Base-by-base conservation (phyloP, 30 jellyfish, hydroid and myxozoan species). In the Cassiopea andromeda region DNA sequence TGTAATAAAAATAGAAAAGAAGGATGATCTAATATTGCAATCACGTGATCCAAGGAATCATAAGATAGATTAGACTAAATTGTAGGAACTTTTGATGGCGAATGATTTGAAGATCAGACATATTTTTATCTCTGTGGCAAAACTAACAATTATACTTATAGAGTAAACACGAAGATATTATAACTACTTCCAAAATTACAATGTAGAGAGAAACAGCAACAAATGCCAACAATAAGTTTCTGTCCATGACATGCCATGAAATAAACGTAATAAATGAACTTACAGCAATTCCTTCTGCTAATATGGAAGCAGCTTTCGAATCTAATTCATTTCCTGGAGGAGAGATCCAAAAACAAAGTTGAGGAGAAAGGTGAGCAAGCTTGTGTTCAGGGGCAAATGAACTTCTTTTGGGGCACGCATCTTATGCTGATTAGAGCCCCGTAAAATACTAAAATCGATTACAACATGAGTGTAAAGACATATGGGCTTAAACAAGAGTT, bases 311-410 rank as follows among this genome's bases (percentile, higher is more conserved):
- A 9, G 94, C 90, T 76, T 87, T 82, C 67, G 97, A 80, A 58
- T 93, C 98, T 19, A 93, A 78, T 71, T 87, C 86, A 76, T 93
- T 93, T 73, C 97, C 98, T 93, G 59, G 17, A 85, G 73, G 27
- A 54, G 27, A 66, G 38, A 27, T 27, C 45, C 44, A 54, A 69
- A 61, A 70, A 43, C n/a, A 1, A 61, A 13, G 5, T 78, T 16
- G 43, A 49, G 12, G 64, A 10, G 64, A 6, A 54, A 60, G 77
- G 43, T 38, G 38, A 27, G 38, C 38, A 27, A 27, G 38, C 38
- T 27, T 27, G 38, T 27, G 38, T 27, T 27, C 38, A 27, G 38
- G 38, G 38, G 38, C 38, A 27, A 27, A 27, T 27, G 38, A 27
- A 27, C 38, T 27, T 27, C 38, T 27, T 27, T 27, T 27, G 38